These are phyloP conservation scores for Acarapis woodi DNA, from an alignment of 1,140 invertebrate genomes.

Conservation along the genomic window DNA sequence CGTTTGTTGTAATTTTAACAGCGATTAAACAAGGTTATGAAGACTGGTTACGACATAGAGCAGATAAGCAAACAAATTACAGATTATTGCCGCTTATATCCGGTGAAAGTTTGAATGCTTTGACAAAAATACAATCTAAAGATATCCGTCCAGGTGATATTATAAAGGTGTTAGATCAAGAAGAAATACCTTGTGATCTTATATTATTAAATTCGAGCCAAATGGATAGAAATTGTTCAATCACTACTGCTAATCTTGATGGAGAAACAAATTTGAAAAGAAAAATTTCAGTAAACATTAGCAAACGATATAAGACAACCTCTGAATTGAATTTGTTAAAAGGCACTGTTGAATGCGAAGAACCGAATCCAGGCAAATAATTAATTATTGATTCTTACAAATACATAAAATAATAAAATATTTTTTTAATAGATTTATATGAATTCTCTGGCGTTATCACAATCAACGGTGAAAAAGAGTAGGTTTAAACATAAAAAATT, in stretches of 20 bases:
- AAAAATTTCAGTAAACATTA: slow-evolving; percentile 3
- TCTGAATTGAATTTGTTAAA: slow-evolving; percentile 8
- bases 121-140: slow-evolving; percentile 60
- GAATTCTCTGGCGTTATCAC: slow-evolving; percentile 30
- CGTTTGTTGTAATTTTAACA: slow-evolving; percentile 83
- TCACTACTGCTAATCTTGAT: slow-evolving; percentile 94
- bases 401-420: no score
- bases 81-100: slow-evolving; percentile 54
- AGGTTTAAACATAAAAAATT: not conserved
- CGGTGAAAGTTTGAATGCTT: slow-evolving; percentile 64
- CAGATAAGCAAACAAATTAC: slow-evolving; percentile 78
- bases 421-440: no score
- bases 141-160: slow-evolving; percentile 63
- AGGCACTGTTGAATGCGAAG: slow-evolving; percentile 17
- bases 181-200: slow-evolving; percentile 83
- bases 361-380: slow-evolving; percentile 22
- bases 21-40: slow-evolving; percentile 89
- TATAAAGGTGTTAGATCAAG: slow-evolving; percentile 81
- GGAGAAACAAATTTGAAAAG: slow-evolving; percentile 90
- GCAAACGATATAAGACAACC: not conserved
- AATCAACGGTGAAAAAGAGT: not conserved
- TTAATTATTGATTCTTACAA: no score
- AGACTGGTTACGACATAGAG: slow-evolving; percentile 55
- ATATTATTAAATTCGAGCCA: slow-evolving; percentile 42
- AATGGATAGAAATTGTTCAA: slow-evolving; percentile 57